Conservation (phyloP, 2,888 invertebrate genomes). For the Falcaria lacertinaria region DNA sequence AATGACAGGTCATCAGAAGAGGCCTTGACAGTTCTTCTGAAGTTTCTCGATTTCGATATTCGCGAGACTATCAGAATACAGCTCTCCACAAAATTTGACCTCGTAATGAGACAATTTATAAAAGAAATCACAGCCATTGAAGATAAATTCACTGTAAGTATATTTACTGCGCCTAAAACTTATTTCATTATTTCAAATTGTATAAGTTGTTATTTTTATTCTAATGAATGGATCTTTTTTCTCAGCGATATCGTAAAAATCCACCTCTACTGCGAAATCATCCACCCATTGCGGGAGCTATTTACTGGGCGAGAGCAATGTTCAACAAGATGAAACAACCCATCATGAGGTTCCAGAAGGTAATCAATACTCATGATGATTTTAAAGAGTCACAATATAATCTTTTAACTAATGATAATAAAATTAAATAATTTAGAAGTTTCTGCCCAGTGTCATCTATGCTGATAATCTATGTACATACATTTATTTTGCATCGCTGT, state of each 20-base stretch:
- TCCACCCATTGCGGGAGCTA: conserved; percentile 89
- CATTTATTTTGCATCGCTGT: background rate
- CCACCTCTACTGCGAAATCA: conserved; percentile 88
- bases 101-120: conserved; percentile 90
- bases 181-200: too few species aligned
- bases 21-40: conserved; percentile 88
- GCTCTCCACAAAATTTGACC: conserved; percentile 89
- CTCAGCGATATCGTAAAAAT: conserved; percentile 79
- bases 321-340: conserved; percentile 89
- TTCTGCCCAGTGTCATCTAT: too few species aligned
- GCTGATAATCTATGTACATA: too few species aligned
- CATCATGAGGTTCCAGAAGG: conserved; percentile 87
- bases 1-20: conserved; percentile 85
- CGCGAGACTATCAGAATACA: conserved; percentile 85
- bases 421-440: too few species aligned
- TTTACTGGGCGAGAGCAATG: conserved; percentile 91
- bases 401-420: too few species aligned
- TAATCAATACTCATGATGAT: too few species aligned
- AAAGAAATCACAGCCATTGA: conserved; percentile 89
- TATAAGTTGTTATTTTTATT: too few species aligned
- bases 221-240: background rate
- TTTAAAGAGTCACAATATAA: too few species aligned
- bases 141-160: conserved; percentile 83
- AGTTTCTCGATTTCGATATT: conserved; percentile 89
- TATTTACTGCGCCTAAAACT: background rate